These are phyloP conservation scores for Ricordea florida DNA, from an alignment of 92 coral and sea anemone species.

Conservation along the genomic window DNA sequence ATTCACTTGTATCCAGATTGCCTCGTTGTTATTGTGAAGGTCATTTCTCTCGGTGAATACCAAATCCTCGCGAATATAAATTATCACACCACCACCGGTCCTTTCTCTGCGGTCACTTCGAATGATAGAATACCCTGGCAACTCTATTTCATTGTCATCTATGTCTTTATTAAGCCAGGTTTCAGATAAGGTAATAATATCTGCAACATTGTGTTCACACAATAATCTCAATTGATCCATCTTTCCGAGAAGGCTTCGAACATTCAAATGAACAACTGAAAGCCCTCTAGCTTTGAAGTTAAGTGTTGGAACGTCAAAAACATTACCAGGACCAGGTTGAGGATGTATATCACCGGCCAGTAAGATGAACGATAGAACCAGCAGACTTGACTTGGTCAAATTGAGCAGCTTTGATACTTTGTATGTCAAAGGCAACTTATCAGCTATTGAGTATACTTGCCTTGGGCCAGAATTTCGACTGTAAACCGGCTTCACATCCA, in stretches of 20 bases:
- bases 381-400: constrained; percentile 37
- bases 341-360: constrained; percentile 50
- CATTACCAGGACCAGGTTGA: constrained; percentile 43
- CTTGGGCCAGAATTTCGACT: constrained; percentile 64
- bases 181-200: constrained; percentile 33
- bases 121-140: too few species aligned
- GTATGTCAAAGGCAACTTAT: constrained; percentile 42
- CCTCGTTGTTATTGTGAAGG: too few species aligned
- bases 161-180: constrained; percentile 41
- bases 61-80: too few species aligned
- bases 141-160: too few species aligned
- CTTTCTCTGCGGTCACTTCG: too few species aligned
- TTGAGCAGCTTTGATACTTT: constrained; percentile 50
- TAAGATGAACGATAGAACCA: constrained; percentile 41
- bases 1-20: too few species aligned
- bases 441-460: constrained; percentile 46
- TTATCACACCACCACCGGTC: too few species aligned
- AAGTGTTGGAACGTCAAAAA: constrained; percentile 45
- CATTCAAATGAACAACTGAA: constrained; percentile 54
- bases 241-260: constrained; percentile 62
- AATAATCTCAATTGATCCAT: constrained; percentile 53
- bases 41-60: too few species aligned
- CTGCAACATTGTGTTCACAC: too few species aligned
- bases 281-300: constrained; percentile 63
- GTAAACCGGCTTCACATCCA: constrained; percentile 46